Conservation (phyloP, 2,113 vertebrate genomes). For the Capreolus pygargus region DNA sequence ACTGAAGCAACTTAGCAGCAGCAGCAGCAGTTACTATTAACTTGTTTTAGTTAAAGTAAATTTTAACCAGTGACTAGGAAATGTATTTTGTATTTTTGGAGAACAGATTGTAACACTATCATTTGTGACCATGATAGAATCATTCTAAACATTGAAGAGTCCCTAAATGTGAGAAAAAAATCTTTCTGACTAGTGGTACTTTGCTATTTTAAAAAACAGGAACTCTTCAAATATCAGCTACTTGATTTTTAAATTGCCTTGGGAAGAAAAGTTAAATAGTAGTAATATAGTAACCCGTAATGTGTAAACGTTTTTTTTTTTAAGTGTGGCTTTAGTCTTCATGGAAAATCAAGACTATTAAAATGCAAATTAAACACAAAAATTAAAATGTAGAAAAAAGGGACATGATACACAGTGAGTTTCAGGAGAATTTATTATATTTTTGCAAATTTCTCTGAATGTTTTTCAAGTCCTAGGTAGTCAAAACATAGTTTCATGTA, state of each 20-base stretch:
- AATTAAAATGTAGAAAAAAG: background rate
- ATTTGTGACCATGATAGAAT: background rate
- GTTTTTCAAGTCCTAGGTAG: background rate
- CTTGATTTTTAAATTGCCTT: constrained; percentile 9
- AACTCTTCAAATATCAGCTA: background rate
- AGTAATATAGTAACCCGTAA: background rate
- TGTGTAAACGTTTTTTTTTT: background rate
- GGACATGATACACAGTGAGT: background rate
- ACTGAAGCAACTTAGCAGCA: background rate
- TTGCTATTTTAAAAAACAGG: background rate
- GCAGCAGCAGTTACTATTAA: background rate
- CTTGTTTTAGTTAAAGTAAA: background rate
- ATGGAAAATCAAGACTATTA: background rate
- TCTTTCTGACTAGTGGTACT: background rate
- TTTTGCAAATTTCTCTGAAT: background rate
- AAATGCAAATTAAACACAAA: background rate
- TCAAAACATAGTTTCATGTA: background rate
- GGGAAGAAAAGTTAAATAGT: background rate
- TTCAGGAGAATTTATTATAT: background rate
- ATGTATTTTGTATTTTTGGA: background rate
- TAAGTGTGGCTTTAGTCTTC: background rate
- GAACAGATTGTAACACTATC: background rate
- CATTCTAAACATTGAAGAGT: background rate
- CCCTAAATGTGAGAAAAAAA: background rate
- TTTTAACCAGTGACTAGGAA: background rate